These are phyloP conservation scores for Mellilla xanthometata DNA, from an alignment of 2,888 invertebrate species.

Conservation along the genomic window DNA sequence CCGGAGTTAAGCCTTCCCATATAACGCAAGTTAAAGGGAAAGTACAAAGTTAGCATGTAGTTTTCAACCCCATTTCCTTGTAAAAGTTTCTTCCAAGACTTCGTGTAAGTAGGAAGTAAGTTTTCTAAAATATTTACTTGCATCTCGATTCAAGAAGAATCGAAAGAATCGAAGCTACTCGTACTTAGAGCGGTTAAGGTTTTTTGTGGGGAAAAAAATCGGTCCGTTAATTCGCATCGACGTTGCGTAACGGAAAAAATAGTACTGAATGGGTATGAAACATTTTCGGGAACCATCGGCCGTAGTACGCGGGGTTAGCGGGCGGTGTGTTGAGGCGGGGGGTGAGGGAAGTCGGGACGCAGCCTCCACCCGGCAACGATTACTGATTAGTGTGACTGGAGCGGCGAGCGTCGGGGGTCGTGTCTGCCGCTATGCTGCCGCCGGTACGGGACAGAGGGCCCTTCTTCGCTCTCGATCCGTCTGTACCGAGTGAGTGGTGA, in stretches of 20 bases:
- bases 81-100: constrained; percentile 1
- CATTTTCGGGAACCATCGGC: constrained; percentile 43
- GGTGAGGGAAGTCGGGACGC: constrained; percentile 49
- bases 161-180: too few species aligned
- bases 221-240: too few species aligned
- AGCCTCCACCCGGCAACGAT: constrained; percentile 82
- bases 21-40: constrained; percentile 6
- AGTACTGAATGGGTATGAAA: constrained; percentile 25
- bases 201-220: too few species aligned
- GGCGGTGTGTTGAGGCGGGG: constrained; percentile 23
- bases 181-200: too few species aligned
- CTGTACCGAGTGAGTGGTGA: too few species aligned
- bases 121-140: too few species aligned
- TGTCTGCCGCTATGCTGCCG: constrained; percentile 62
- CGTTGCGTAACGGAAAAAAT: constrained; percentile 3
- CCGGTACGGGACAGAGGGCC: constrained; percentile 39
- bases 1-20: constrained; percentile 10
- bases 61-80: constrained; percentile 5
- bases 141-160: too few species aligned
- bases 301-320: constrained; percentile 59
- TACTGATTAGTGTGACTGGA: constrained; percentile 83
- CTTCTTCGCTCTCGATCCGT: not conserved
- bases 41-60: constrained; percentile 1
- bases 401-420: constrained; percentile 74
- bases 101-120: not conserved